phyloP scores from a whole-genome alignment of 2,113 vertebrate genomes.

The Heliornis fulica region DNA sequence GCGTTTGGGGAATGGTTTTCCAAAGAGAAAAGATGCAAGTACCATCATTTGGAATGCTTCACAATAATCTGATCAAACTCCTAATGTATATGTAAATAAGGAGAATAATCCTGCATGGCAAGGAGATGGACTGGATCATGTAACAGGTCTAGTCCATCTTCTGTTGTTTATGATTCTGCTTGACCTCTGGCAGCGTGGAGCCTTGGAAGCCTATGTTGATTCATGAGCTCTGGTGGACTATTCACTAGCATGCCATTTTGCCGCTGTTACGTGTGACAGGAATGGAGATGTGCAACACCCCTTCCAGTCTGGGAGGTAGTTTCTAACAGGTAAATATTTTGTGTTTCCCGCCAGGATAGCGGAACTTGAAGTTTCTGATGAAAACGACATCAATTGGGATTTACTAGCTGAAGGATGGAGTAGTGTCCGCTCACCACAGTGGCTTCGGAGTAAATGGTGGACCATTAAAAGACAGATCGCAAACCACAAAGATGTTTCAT shows the following conservation, averaged over 20 bases:
- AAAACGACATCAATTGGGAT: conserved; percentile 97
- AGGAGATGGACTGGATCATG: conserved; percentile 49
- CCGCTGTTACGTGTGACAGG: background rate
- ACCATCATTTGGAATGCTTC: conserved; percentile 41
- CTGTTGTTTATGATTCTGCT: conserved; percentile 56
- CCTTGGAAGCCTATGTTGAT: conserved; percentile 52
- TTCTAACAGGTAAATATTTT: conserved; percentile 48
- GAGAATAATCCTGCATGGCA: conserved; percentile 51
- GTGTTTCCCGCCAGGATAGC: conserved; percentile 83
- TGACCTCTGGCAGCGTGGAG: conserved; percentile 61
- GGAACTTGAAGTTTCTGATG: conserved; percentile 90
- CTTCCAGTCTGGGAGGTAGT: background rate
- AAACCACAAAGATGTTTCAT: conserved; percentile 97
- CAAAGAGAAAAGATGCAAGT: conserved; percentile 20
- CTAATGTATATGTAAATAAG: background rate
- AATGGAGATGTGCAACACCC: background rate
- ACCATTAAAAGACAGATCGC: conserved; percentile 98
- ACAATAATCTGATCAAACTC: background rate
- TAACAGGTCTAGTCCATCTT: conserved; percentile 54
- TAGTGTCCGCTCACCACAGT: conserved; percentile 96
- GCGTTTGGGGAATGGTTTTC: conserved; percentile 24
- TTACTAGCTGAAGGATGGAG: conserved; percentile 94
- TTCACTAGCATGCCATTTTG: conserved; percentile 46
- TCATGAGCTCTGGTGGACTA: conserved; percentile 12
- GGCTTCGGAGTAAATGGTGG: conserved; percentile 99